A percentile compares a stretch with the other conserved stretches of the same genome.
phyloP scores from a whole-genome alignment of 2,113 vertebrate species.

The Spea multiplicata region DNA sequence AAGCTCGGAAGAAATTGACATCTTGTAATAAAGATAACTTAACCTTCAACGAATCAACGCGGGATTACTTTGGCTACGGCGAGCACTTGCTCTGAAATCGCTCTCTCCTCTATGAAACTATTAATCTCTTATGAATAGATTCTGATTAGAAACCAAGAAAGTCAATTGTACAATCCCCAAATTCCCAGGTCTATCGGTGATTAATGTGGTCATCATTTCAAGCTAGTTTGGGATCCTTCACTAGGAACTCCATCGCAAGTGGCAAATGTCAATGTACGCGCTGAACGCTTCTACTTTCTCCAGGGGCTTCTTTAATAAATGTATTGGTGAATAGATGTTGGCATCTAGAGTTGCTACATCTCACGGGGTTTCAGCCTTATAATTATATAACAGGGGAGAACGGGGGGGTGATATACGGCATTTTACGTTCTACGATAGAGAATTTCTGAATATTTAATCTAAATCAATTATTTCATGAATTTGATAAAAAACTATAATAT shows the following conservation, averaged over 20 bases:
- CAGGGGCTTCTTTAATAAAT: constrained; percentile 24
- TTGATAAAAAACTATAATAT: too few relatives aligned
- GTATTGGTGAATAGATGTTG: constrained; percentile 5
- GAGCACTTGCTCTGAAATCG: background rate
- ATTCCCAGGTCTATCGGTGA: constrained; percentile 18
- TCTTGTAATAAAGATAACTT: constrained; percentile 51
- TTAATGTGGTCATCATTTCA: constrained; percentile 29
- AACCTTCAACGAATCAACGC: constrained; percentile 38
- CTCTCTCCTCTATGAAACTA: background rate
- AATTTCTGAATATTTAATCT: too few relatives aligned
- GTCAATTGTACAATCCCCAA: background rate
- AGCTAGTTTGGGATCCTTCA: background rate
- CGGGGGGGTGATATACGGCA: too few relatives aligned
- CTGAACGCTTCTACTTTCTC: constrained; percentile 13
- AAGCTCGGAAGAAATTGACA: background rate
- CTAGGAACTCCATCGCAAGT: background rate
- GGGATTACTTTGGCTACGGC: constrained; percentile 35
- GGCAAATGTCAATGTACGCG: background rate
- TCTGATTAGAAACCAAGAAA: constrained; percentile 27
- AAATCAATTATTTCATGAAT: too few relatives aligned
- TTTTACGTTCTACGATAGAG: too few relatives aligned
- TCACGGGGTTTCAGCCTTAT: constrained; percentile 7
- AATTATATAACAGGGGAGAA: background rate
- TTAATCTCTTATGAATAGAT: constrained; percentile 23
- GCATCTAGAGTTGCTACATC: background rate